Evolutionary conservation across 2,888 invertebrate genomes (phyloP), one percentile per base, ranked within the genome.

Genomic region (Drosophila paramelanica): DNA sequence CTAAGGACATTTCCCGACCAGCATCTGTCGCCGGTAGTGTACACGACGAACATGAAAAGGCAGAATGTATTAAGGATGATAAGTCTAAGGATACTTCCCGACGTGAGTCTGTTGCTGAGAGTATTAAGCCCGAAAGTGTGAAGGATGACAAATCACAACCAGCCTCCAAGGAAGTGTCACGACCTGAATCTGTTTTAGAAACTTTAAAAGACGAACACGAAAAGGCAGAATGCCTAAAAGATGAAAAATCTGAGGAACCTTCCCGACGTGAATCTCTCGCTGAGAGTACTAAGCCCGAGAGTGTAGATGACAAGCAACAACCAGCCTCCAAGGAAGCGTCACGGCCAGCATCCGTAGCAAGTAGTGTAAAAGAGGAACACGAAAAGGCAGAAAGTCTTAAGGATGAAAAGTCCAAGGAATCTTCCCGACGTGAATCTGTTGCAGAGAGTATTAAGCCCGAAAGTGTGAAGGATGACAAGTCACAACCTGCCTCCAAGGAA

Each of bases 1-100:
- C 53, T 17, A 71, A 67, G 13, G 65, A 76, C 42, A 20, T 41
- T 17, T 89, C 92, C 0, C 90, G 91, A 50, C 90, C 90, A 0
- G 71, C 69, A 3, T 69, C 77, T 2, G 45, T 52, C 0, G 66
- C 46, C 0, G 67, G 51, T 7, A 62, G 61, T 27, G 38, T 52
- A 10, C 10, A 31, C 10, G 31, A 31, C 3, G 31, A 31, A 2
- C 10, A 2, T 8, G 20, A 52, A 5, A 38, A 52, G 5, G 17
- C 17, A 5, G 57, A 25, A 7, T 57, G 52, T 41, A 7, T 51
- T 14, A 70, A 23, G 55, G 49, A 11, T 17, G 51, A 13, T 59
- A 56, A 43, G 6, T 38, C 46, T 5, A 2, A 5, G 1, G 53
- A 52, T 6, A 11, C 51, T 3, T 27, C 27, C 6, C 27, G 27